Percentiles rank a stretch among this genome's conserved stretches.
Evolutionary conservation across 2,888 invertebrate species (phyloP).

Genomic region (Leistus spinibarbis): DNA sequence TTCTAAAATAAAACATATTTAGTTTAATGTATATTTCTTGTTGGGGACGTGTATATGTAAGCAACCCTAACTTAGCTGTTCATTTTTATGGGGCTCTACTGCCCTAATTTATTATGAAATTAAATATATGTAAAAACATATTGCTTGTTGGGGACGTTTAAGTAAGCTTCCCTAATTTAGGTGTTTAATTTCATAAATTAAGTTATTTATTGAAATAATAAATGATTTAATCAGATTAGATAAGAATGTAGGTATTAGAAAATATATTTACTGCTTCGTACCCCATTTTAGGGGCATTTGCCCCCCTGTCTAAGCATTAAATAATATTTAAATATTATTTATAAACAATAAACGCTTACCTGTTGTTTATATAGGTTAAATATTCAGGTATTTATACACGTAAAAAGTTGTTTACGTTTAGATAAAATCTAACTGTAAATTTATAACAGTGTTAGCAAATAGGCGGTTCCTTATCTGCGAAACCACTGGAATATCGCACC

Average conservation of each 20-base stretch:
- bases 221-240: not conserved
- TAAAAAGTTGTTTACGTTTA: not conserved
- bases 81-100: too few relatives aligned
- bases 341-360: not conserved
- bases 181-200: too few relatives aligned
- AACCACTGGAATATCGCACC: not conserved
- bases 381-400: not conserved
- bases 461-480: not conserved
- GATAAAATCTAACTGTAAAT: not conserved
- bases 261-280: not conserved
- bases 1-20: too few relatives aligned
- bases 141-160: too few relatives aligned
- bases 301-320: not conserved
- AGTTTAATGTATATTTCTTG: too few relatives aligned
- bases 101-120: too few relatives aligned
- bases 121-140: too few relatives aligned
- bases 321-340: not conserved
- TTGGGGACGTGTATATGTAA: constrained; percentile 13
- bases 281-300: not conserved
- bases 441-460: not conserved
- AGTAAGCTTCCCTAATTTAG: too few relatives aligned
- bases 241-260: not conserved
- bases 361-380: not conserved
- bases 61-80: too few relatives aligned
- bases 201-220: too few relatives aligned